phyloP scores from a whole-genome alignment of 2,797 vertebrate species.

The Dallia pectoralis region DNA sequence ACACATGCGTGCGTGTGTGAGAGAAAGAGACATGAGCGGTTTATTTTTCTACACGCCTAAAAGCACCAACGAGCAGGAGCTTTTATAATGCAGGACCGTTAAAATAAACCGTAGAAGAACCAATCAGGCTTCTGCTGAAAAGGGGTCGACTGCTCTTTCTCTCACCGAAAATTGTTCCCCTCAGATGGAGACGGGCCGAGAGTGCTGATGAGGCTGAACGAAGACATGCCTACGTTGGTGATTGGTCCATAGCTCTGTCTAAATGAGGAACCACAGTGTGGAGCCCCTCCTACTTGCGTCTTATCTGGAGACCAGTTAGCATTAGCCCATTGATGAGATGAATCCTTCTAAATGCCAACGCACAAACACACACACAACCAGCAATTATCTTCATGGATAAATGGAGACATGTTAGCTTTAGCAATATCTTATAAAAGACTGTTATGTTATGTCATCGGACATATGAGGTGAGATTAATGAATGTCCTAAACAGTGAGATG shows the following conservation, averaged over 20 bases:
- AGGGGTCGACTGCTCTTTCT: background rate
- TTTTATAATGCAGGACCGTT: background rate
- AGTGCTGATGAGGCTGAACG: background rate
- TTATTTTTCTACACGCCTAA: background rate
- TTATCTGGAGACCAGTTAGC: no score
- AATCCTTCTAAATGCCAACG: background rate
- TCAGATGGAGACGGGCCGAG: constrained; percentile 13
- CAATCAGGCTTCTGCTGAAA: background rate
- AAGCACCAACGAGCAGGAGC: background rate
- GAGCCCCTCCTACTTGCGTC: constrained; percentile 29
- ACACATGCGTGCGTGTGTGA: background rate
- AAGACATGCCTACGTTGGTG: constrained; percentile 28
- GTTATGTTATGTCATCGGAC: background rate
- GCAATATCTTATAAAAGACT: background rate
- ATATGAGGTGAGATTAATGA: background rate
- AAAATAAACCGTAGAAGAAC: background rate
- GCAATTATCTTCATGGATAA: background rate
- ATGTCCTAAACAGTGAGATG: background rate
- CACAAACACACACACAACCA: background rate
- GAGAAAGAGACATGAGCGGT: background rate
- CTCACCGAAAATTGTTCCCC: background rate
- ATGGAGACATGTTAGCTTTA: background rate
- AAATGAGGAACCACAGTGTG: background rate
- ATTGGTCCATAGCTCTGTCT: background rate
- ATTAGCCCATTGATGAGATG: no score